These are phyloP conservation scores for Aptenodytes forsteri DNA, from an alignment of 2,113 vertebrate species.

Conservation along the genomic window DNA sequence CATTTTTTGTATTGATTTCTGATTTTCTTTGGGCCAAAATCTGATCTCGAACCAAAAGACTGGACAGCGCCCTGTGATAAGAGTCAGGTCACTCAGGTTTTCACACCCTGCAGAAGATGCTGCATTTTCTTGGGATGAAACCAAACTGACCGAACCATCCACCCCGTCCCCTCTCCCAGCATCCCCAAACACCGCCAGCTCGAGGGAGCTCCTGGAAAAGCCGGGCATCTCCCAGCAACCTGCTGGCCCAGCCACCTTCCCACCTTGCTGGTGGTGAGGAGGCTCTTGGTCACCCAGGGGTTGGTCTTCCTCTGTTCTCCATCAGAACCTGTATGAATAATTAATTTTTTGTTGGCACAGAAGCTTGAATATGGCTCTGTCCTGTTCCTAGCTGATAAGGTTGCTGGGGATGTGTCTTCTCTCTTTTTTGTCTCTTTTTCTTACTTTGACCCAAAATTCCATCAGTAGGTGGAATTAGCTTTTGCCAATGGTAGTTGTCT, in stretches of 20 bases:
- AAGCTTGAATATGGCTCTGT: not conserved
- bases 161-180: not conserved
- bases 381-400: conserved; percentile 7
- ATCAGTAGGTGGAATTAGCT: not conserved
- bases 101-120: not conserved
- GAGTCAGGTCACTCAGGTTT: not conserved
- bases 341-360: not conserved
- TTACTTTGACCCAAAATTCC: not conserved
- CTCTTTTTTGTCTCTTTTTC: not conserved
- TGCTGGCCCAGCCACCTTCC: not conserved
- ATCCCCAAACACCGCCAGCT: not conserved
- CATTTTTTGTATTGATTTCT: not conserved
- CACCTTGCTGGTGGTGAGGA: not conserved
- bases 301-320: not conserved
- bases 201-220: not conserved
- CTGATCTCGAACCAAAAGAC: not conserved
- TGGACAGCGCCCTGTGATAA: not conserved
- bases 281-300: not conserved
- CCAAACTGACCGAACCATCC: not conserved
- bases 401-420: not conserved
- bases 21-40: not conserved
- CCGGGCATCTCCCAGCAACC: not conserved
- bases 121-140: not conserved
- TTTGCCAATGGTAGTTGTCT: not conserved
- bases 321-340: not conserved